Conservation (phyloP, 2,113 vertebrate species). For the Salvator merianae region DNA sequence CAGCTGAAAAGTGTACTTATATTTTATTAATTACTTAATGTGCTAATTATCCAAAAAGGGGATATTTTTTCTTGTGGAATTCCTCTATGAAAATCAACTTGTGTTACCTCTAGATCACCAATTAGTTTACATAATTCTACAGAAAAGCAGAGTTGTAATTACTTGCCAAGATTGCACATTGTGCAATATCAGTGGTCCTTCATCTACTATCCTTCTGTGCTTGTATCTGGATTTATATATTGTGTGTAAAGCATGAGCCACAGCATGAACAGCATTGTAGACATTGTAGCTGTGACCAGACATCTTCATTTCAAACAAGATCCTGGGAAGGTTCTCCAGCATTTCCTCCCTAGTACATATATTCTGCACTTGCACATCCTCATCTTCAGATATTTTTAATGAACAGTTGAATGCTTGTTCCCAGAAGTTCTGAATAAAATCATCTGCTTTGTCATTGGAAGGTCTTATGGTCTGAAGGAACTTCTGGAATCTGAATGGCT, state of each 20-base stretch:
- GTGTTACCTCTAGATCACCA: background rate
- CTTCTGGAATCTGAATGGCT: background rate
- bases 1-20: background rate
- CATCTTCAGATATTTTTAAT: background rate
- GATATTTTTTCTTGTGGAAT: background rate
- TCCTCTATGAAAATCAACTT: background rate
- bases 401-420: background rate
- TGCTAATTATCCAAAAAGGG: no score
- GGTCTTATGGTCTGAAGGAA: constrained; percentile 10
- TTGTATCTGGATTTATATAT: background rate
- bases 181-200: background rate
- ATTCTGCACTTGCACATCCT: background rate
- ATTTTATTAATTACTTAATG: no score
- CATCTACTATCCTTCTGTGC: background rate
- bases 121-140: no score
- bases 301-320: background rate
- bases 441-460: background rate
- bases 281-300: background rate
- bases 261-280: background rate
- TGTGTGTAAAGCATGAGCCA: background rate
- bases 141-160: background rate
- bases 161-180: background rate
- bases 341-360: background rate
- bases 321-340: background rate
- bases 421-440: background rate